Evolutionary conservation across 2,888 invertebrate genomes (phyloP).

Genomic region (Chrysina gloriosa): DNA sequence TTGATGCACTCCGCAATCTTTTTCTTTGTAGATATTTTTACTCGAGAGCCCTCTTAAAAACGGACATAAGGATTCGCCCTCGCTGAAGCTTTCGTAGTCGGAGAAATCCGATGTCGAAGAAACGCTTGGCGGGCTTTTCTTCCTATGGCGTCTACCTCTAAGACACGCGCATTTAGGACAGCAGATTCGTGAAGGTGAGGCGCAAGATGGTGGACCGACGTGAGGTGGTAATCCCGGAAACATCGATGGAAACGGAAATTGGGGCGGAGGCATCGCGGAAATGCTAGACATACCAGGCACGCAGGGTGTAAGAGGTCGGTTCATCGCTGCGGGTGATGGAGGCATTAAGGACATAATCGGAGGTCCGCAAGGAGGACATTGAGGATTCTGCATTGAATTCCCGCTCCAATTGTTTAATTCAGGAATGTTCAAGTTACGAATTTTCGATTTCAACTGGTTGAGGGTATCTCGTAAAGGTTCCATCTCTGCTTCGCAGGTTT

Average conservation of each 20-base stretch:
- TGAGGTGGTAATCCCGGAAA: neutral
- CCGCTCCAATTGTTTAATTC: conserved; percentile 44
- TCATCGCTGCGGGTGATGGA: neutral
- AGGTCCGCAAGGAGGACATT: neutral
- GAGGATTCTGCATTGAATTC: neutral
- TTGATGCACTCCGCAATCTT: conserved; percentile 2
- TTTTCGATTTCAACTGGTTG: conserved; percentile 48
- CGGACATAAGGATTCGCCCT: conserved; percentile 4
- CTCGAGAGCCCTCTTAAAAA: conserved; percentile 24
- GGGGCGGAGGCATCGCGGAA: neutral
- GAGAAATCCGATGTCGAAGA: conserved; percentile 18
- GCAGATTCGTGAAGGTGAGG: neutral
- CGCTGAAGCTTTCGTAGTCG: conserved; percentile 8
- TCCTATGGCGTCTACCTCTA: neutral
- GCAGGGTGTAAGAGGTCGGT: neutral
- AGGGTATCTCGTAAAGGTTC: conserved; percentile 49
- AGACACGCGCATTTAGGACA: neutral
- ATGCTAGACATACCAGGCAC: neutral
- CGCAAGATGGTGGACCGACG: neutral
- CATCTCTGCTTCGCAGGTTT: conserved; percentile 52
- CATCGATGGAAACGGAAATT: conserved; percentile 16
- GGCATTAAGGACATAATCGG: neutral
- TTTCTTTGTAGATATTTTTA: conserved; percentile 19
- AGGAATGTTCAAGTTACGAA: conserved; percentile 48
- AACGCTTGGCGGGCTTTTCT: neutral